phyloP scores from a whole-genome alignment of 2,113 vertebrate species.

The Epinephelus fuscoguttatus region DNA sequence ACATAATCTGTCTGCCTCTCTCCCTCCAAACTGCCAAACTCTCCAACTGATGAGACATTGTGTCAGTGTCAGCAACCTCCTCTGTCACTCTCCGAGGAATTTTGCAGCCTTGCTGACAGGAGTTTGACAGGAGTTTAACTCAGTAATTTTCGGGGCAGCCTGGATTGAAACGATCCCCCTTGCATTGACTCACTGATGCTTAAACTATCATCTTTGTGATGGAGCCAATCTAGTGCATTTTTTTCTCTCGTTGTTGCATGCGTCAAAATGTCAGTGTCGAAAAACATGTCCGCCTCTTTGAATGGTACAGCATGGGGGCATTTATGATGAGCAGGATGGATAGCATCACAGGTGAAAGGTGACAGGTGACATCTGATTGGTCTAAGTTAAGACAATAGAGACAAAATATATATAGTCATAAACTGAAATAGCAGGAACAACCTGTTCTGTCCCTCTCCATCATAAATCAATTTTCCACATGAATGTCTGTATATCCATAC shows the following conservation, averaged over 20 bases:
- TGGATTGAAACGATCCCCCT: background rate
- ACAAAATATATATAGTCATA: background rate
- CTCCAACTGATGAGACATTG: background rate
- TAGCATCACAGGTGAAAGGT: background rate
- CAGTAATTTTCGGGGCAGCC: conserved; percentile 12
- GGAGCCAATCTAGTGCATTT: conserved; percentile 2
- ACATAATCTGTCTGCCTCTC: background rate
- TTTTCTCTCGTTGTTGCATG: background rate
- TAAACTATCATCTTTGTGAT: conserved; percentile 26
- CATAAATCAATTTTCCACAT: conserved; percentile 13
- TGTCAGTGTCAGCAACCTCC: background rate
- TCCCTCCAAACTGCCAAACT: background rate
- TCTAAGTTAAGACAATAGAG: background rate
- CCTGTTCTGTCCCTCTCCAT: background rate
- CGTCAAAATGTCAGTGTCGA: conserved; percentile 7
- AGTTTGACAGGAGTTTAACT: conserved; percentile 44
- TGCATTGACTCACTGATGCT: background rate
- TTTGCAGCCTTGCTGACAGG: conserved; percentile 16
- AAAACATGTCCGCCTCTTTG: conserved; percentile 5
- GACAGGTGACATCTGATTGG: background rate
- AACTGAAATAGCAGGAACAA: background rate
- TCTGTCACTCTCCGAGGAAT: conserved; percentile 14
- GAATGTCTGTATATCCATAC: background rate
- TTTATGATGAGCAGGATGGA: background rate
- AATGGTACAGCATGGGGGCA: background rate